A percentile compares a stretch with the other conserved stretches of the same genome.
These are phyloP conservation scores for Orchesella cincta DNA, from an alignment of 1,140 invertebrate species.

Conservation along the genomic window DNA sequence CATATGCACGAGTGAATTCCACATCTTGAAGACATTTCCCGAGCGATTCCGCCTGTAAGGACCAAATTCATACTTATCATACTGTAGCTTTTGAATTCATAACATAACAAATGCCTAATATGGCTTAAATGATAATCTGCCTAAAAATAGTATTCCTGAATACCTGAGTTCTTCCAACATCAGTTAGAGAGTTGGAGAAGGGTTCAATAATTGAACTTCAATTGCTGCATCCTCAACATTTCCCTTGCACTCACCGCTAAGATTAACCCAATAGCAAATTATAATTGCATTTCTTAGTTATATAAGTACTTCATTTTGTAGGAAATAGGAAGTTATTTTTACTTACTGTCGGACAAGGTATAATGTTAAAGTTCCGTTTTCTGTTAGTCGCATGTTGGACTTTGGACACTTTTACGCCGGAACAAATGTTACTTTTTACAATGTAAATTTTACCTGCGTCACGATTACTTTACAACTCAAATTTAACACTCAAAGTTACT, in stretches of 20 bases:
- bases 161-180: conserved; percentile 8
- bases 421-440: too few relatives aligned
- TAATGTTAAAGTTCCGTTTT: not conserved
- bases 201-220: too few relatives aligned
- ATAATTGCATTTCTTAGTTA: not conserved
- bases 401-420: too few relatives aligned
- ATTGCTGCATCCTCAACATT: not conserved
- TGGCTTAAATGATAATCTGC: too few relatives aligned
- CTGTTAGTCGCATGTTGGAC: not conserved
- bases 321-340: not conserved
- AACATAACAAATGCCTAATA: too few relatives aligned
- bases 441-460: too few relatives aligned
- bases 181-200: not conserved
- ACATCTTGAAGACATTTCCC: conserved; percentile 16
- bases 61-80: too few relatives aligned
- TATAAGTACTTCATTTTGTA: too few relatives aligned
- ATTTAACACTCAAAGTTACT: too few relatives aligned
- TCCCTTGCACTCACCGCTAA: not conserved
- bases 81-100: too few relatives aligned
- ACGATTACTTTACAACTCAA: too few relatives aligned
- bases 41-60: conserved; percentile 14
- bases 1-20: conserved; percentile 12
- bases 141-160: too few relatives aligned
- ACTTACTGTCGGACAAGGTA: conserved; percentile 19
- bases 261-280: not conserved